Evolutionary conservation across 2,888 invertebrate genomes (phyloP).

Genomic region (Drosophila infuscata): DNA sequence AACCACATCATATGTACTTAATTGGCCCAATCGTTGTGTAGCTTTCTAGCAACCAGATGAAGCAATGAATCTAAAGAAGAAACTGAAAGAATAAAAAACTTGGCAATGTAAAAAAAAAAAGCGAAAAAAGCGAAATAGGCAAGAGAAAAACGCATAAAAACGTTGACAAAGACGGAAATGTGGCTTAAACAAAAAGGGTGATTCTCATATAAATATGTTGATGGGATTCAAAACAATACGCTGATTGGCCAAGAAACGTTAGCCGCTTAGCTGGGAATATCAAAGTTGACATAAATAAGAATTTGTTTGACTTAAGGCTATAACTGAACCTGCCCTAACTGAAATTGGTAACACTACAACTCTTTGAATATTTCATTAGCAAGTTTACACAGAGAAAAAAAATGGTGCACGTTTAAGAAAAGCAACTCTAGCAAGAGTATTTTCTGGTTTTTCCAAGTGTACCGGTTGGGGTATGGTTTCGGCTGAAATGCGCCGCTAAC

Average conservation of each 20-base stretch:
- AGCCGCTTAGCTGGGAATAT: slow-evolving; percentile 4
- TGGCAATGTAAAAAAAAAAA: not conserved
- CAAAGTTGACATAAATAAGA: not conserved
- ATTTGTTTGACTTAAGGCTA: not conserved
- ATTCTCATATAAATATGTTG: not conserved
- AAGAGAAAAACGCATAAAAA: slow-evolving; percentile 1
- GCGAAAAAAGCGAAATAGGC: not conserved
- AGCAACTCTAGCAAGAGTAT: too few relatives aligned
- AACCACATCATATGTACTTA: slow-evolving; percentile 2
- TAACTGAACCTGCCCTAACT: slow-evolving; percentile 34
- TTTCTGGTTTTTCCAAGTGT: not conserved
- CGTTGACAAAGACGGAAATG: slow-evolving; percentile 4
- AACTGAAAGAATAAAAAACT: not conserved
- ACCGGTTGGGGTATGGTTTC: not conserved
- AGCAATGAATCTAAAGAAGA: slow-evolving; percentile 14
- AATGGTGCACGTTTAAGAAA: not conserved
- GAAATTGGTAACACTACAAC: slow-evolving; percentile 2
- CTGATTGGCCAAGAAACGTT: slow-evolving; percentile 8
- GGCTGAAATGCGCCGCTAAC: slow-evolving; percentile 21
- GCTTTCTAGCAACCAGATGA: slow-evolving; percentile 8
- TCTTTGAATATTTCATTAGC: not conserved
- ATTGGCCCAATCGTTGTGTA: slow-evolving; percentile 16
- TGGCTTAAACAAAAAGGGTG: not conserved
- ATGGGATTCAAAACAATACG: slow-evolving; percentile 3
- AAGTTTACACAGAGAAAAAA: not conserved